Conservation (phyloP, 2,888 invertebrate genomes). For the Scaeva pyrastri region DNA sequence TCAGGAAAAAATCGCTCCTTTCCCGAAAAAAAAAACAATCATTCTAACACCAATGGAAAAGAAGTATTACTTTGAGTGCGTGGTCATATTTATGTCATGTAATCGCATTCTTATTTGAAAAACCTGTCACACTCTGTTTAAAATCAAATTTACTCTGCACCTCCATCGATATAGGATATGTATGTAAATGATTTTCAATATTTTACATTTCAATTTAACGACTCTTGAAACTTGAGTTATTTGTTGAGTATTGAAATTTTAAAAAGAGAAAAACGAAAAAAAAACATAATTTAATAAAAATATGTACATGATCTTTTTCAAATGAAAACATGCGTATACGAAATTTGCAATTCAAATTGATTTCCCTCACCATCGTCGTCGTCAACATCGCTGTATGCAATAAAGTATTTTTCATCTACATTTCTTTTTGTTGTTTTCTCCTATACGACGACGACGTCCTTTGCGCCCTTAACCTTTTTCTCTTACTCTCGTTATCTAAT, state of each 20-base stretch:
- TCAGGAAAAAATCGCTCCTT: too few species aligned
- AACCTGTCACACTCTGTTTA: too few species aligned
- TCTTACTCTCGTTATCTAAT: conserved; percentile 2
- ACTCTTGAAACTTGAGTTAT: too few species aligned
- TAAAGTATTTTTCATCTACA: neutral
- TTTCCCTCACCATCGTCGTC: neutral
- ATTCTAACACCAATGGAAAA: too few species aligned
- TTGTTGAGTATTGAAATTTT: neutral
- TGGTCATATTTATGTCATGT: too few species aligned
- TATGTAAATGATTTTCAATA: too few species aligned
- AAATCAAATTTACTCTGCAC: too few species aligned
- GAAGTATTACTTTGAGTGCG: too few species aligned
- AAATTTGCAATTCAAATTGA: conserved; percentile 26
- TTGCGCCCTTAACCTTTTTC: conserved; percentile 5
- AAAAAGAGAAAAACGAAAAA: neutral
- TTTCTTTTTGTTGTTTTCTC: neutral
- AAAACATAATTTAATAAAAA: conserved; percentile 1
- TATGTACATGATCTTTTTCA: neutral
- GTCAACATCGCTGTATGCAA: neutral
- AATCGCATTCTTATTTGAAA: too few species aligned
- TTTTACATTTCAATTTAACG: neutral
- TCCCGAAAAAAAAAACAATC: too few species aligned
- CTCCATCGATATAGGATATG: too few species aligned
- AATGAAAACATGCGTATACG: conserved; percentile 12
- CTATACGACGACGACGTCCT: neutral